Evolutionary conservation across 2,797 vertebrate genomes (phyloP).

Genomic region (Macroramphosus scolopax): DNA sequence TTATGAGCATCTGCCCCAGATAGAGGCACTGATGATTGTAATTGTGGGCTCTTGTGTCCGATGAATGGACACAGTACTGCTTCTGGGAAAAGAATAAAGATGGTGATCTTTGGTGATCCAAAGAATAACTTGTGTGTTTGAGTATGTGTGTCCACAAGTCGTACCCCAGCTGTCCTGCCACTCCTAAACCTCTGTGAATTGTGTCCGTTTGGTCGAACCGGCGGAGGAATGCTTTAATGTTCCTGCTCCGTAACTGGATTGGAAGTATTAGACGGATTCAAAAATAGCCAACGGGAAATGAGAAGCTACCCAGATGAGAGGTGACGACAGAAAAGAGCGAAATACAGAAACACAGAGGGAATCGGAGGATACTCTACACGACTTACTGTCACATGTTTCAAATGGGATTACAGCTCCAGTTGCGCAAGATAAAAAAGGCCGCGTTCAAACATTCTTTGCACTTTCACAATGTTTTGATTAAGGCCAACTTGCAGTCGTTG

Average conservation of each 20-base stretch:
- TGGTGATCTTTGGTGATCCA: conserved; percentile 16
- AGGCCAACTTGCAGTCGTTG: conserved; percentile 58
- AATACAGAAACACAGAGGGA: conserved; percentile 27
- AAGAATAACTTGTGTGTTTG: conserved; percentile 32
- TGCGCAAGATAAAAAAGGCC: conserved; percentile 19
- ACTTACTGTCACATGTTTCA: conserved; percentile 51
- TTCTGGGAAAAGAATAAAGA: conserved; percentile 37
- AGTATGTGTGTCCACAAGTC: conserved; percentile 25
- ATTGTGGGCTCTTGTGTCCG: conserved; percentile 41
- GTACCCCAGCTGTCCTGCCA: conserved; percentile 58
- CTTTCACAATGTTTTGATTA: conserved; percentile 67
- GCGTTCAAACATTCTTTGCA: conserved; percentile 56
- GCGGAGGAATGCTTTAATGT: conserved; percentile 71
- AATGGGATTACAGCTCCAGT: conserved; percentile 35
- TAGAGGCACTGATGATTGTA: conserved; percentile 54
- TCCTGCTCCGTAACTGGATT: conserved; percentile 49
- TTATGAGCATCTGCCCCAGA: conserved; percentile 46
- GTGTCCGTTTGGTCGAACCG: conserved; percentile 39
- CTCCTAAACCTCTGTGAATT: conserved; percentile 55
- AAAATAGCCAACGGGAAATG: conserved; percentile 59
- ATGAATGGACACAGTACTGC: conserved; percentile 40
- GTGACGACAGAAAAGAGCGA: too few relatives aligned
- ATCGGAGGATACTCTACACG: conserved; percentile 53
- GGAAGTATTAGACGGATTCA: conserved; percentile 67
- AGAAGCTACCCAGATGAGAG: conserved; percentile 43